phyloP scores from a whole-genome alignment of 2,113 vertebrate species.

The Dissostichus mawsoni region DNA sequence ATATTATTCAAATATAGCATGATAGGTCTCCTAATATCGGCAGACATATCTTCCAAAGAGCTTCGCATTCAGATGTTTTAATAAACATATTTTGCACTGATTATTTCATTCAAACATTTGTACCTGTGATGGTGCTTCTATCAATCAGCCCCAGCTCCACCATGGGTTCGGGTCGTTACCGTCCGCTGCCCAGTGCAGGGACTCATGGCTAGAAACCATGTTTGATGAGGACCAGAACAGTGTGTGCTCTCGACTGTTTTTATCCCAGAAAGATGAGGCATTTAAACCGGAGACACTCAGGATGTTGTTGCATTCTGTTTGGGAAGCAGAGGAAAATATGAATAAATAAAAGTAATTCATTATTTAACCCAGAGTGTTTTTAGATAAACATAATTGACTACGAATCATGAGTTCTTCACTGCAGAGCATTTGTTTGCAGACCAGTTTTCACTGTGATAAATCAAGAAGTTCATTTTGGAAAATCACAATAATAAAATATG shows the following conservation, averaged over 20 bases:
- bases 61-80: background rate
- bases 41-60: background rate
- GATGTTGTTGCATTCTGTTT: constrained; percentile 81
- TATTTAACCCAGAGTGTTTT: constrained; percentile 1
- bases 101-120: background rate
- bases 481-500: background rate
- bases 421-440: background rate
- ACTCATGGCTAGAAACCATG: constrained; percentile 32
- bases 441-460: background rate
- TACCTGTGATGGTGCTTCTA: constrained; percentile 87
- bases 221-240: constrained; percentile 67
- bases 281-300: constrained; percentile 80
- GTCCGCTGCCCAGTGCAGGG: constrained; percentile 76
- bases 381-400: background rate
- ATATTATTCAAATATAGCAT: too few relatives aligned
- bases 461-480: background rate
- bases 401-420: constrained; percentile 1
- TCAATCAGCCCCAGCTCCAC: constrained; percentile 86
- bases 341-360: background rate
- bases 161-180: constrained; percentile 63
- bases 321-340: constrained; percentile 3
- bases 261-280: constrained; percentile 83
- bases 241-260: constrained; percentile 63
- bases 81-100: background rate
- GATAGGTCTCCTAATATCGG: too few relatives aligned